Evolutionary conservation across 2,113 vertebrate species (phyloP), one percentile per base, ranked within the genome.

Genomic region (Perccottus glenii): DNA sequence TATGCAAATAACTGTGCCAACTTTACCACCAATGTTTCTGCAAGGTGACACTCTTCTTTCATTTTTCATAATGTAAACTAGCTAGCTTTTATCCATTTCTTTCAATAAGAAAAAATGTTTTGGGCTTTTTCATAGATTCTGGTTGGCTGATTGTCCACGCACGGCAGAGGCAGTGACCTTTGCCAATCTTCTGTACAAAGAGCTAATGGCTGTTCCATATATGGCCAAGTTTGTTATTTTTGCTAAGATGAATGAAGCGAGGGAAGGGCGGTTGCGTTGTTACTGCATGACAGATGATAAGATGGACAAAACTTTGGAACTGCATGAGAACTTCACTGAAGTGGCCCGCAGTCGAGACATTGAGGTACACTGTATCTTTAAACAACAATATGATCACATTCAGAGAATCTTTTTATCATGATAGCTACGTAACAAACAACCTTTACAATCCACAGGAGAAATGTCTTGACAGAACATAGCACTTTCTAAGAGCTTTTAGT

Each of bases 221-320:
- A 98, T 98, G 95, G 97, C 96, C 82, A 98, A 98, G 80, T 99
- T 99, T 8, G 97, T 99, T 76, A 94, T 98, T 58, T 99, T 99
- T 50, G 98, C 98, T 70, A 99, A 99, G 82, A 99, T 98, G 96
- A 96, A 95, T 0, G 97, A 99, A 60, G 92, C 88, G 0, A 92
- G 96, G 6, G 97, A 99, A 63, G 98, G 96, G 10, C 94, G 98
- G 1, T 89, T 99, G 61, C 96, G 97, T 72, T 99, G 98, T 86
- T 99, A 98, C 92, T 99, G 98, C 85, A 97, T 99, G 96, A 99
- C 97, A 0, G 98, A 99, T 0, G 98, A 99, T 82, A 99, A 96
- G 79, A 96, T 98, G 89, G 98, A 99, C 92, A 99, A 99, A 88
- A 99, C 98, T 3, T 83, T 99, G 68, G 98, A 99, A 88, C 94